A percentile compares a stretch with the other conserved stretches of the same genome.
These are phyloP conservation scores for Eptatretus atami DNA, from an alignment of 2,797 vertebrate genomes.

Conservation along the genomic window DNA sequence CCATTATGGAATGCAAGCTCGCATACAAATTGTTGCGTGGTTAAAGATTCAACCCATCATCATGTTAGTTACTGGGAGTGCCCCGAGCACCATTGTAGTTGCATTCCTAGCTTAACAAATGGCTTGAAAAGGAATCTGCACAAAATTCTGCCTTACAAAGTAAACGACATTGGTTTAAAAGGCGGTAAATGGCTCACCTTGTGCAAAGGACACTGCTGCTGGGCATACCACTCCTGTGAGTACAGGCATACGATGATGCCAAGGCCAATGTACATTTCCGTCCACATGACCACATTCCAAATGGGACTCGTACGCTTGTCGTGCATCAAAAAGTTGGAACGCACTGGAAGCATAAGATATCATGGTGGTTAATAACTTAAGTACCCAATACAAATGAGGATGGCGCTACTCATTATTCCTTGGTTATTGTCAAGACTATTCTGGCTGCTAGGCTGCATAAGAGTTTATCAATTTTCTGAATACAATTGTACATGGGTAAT, in stretches of 20 bases:
- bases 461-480: no score
- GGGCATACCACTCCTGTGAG: slow-evolving; percentile 85
- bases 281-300: slow-evolving; percentile 92
- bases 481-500: no score
- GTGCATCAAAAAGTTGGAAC: slow-evolving; percentile 71
- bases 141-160: not conserved
- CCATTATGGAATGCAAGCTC: no score
- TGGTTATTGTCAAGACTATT: no score
- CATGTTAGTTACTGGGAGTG: no score
- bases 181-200: slow-evolving; percentile 22
- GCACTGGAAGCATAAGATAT: slow-evolving; percentile 18
- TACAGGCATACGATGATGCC: slow-evolving; percentile 66
- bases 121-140: no score
- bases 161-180: not conserved
- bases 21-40: no score
- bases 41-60: no score
- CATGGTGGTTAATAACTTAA: slow-evolving; percentile 9
- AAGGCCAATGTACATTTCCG: slow-evolving; percentile 50
- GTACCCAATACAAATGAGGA: not conserved
- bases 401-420: not conserved
- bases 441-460: no score
- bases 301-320: slow-evolving; percentile 59
- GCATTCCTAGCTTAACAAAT: not conserved
- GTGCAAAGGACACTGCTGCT: slow-evolving; percentile 37
- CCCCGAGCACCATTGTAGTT: not conserved